Base-by-base conservation (phyloP, 2,888 invertebrate genomes). In the Coecobrya sp. region DNA sequence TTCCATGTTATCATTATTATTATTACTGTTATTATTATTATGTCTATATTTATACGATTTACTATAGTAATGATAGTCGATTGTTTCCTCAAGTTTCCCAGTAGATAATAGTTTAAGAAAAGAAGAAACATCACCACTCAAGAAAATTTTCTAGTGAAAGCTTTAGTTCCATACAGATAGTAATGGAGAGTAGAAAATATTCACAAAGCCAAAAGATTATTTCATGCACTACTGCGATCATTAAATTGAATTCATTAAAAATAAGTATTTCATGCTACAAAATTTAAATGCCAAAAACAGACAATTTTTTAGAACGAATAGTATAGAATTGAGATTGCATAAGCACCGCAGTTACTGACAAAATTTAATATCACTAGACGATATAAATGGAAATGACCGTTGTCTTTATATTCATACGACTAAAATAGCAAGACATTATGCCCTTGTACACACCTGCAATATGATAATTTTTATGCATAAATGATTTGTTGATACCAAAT, bases 31-130 rank as follows among this genome's bases (percentile, higher is more conserved):
- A 19, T 45, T 42, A n/a, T 73, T 70, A 16, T 13, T 36, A 68
- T 25, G n/a, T 70, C 5, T 65, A 5, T 25, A 10, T 73, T n/a
- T 10, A 45, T 19, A 22, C 11, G 42, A 42, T 73, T 65, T 45
- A 42, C 73, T 42, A 73, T 70, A 10, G 13, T 70, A 36, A 73
- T 42, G 73, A 73, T 73, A 73, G 73, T 73, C 73, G 45, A 73
- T 73, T 73, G 73, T 73, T 73, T 73, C 73, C 45, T 73, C 45
- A 73, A 73, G 70, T 73, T 73, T 42, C 30, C n/a, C 42, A 73
- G 73, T 73, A 42, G 36, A 19, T 42, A 73, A n/a, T 45, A 73
- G 10, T 36, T 19, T 4, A 42, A 45, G 16, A 30, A 22, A 19
- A 62, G 30, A 68, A 30, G 30, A 27, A 30, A 36, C 16, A 4